A percentile compares a stretch with the other conserved stretches of the same genome.
Evolutionary conservation across 64 coral and sea anemone genomes (phyloP).

Genomic region (Montipora foliosa): DNA sequence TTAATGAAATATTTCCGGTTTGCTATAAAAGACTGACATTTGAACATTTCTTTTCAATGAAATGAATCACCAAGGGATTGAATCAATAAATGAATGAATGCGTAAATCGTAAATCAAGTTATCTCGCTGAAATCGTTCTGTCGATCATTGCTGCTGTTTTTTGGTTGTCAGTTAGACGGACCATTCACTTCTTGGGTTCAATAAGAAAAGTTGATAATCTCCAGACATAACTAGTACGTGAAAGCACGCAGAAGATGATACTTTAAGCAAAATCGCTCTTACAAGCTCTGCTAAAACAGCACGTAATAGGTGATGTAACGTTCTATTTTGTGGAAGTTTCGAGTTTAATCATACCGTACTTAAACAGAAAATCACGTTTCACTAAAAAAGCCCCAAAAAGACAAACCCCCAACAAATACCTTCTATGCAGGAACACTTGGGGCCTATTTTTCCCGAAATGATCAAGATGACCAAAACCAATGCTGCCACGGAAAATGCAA

Average conservation of each 20-base stretch:
- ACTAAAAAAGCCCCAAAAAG: neutral
- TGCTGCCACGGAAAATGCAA: slow-evolving; percentile 25
- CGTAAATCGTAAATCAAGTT: neutral
- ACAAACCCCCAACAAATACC: slow-evolving; percentile 9
- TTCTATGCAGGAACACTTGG: slow-evolving; percentile 32
- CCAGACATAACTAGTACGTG: slow-evolving; percentile 32
- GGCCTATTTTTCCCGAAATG: slow-evolving; percentile 7
- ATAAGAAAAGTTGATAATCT: neutral
- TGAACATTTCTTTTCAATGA: slow-evolving; percentile 29
- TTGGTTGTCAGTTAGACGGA: neutral
- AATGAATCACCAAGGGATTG: neutral
- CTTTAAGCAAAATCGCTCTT: neutral
- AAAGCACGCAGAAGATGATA: slow-evolving; percentile 19
- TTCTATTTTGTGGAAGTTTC: neutral
- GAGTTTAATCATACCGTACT: neutral
- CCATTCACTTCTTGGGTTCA: neutral
- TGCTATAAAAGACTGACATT: neutral
- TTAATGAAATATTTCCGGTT: slow-evolving; percentile 9
- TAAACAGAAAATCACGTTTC: neutral
- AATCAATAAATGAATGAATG: slow-evolving; percentile 17
- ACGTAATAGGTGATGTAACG: neutral
- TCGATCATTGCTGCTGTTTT: neutral
- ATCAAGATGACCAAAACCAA: slow-evolving; percentile 19
- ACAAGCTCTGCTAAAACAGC: neutral
- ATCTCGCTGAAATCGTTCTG: neutral